Percentiles rank a stretch among this genome's conserved stretches.
These are phyloP conservation scores for Sepioteuthis lessoniana DNA, from an alignment of 2,888 invertebrate genomes.

Conservation along the genomic window DNA sequence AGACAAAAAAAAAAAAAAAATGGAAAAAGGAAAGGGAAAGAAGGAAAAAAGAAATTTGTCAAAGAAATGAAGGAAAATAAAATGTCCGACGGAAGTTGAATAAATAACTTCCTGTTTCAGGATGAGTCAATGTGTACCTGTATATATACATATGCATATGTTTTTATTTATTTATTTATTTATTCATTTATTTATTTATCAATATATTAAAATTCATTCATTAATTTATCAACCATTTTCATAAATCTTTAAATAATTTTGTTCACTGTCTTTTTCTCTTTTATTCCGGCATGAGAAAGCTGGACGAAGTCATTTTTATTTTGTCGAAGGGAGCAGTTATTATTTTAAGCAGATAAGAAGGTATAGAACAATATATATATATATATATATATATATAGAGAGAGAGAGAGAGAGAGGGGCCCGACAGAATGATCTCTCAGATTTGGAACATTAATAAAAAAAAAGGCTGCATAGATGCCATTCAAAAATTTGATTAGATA, in stretches of 20 bases:
- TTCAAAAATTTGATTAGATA: no score
- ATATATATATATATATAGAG: not conserved
- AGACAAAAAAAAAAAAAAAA: not conserved
- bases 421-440: no score
- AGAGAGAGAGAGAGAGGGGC: no score
- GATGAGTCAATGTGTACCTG: constrained; percentile 33
- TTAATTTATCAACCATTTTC: not conserved
- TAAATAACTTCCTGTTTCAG: not conserved
- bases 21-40: not conserved
- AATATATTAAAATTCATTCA: not conserved
- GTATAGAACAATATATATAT: constrained; percentile 50
- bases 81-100: not conserved
- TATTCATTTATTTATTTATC: not conserved
- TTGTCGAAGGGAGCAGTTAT: not conserved
- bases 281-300: constrained; percentile 33
- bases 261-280: not conserved
- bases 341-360: not conserved
- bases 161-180: not conserved
- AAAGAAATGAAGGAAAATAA: not conserved
- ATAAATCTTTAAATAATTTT: not conserved
- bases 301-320: not conserved
- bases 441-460: no score
- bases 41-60: not conserved
- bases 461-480: no score
- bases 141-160: not conserved